Base-by-base conservation (phyloP, 2,797 vertebrate genomes). In the Molothrus ater region DNA sequence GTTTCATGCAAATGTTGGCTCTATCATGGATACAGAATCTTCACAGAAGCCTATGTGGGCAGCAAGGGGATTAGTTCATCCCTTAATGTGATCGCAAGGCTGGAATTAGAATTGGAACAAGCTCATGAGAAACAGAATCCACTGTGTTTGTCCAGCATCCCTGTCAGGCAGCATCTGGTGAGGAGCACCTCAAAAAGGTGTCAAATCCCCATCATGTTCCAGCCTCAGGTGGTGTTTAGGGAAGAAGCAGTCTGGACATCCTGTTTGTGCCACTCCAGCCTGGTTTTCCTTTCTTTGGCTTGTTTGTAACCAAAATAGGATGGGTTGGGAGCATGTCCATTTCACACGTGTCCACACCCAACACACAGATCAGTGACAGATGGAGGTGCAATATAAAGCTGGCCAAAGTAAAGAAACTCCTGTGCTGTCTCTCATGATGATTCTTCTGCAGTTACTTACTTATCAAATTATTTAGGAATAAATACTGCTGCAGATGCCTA, bases 51-150 rank as follows among this genome's bases (percentile, higher is more conserved):
- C 79, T 66, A 3, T 2, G 4, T 64, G 66, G 82, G 75, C 47
- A 93, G 75, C 45, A 54, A n/a, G 20, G 7, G 32, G 66, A 57
- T 90, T 84, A 83, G 50, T 60, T 86, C 54, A 88, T 63, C 54
- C 50, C 36, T 34, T 20, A 34, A 81, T 4, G 17, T 36, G 43
- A 72, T 59, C 47, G 38, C 59, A 84, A 79, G 80, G 43, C 56
- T 84, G 60, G 59, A 91, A 83, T 86, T 32, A 88, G 40, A 34
- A 32, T 83, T 88, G 59, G 69, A 88, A 56, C 57, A 59, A 90
- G 40, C 19, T 56, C 0, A 0, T 65, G 85, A 93, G 93, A 60
- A 95, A 59, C 45, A 45, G 83, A 72, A 28, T 68, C 45, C 31
- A 4, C 3, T 1, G 3, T 28, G 31, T 22, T 50, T 22, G 70